These are phyloP conservation scores for Acrocephalus arundinaceus DNA, from an alignment of 2,113 vertebrate genomes.

Conservation along the genomic window DNA sequence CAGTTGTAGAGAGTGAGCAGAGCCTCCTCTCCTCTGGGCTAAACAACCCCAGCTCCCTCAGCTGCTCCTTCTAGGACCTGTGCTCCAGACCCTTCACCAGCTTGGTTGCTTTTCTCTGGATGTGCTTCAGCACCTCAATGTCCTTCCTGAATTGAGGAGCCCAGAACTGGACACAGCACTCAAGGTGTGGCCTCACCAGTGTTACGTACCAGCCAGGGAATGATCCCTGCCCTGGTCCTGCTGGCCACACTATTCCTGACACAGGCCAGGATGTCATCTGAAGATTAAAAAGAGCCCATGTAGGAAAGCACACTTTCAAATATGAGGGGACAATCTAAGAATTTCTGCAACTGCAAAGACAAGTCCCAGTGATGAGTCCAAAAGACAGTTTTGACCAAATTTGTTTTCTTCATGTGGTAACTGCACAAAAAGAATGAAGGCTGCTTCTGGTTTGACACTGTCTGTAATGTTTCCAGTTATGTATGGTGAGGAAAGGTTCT, in stretches of 20 bases:
- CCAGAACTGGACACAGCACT: background rate
- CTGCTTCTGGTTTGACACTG: background rate
- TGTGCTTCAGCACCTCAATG: background rate
- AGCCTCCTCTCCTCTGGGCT: background rate
- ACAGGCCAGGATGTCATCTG: background rate
- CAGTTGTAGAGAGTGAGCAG: background rate
- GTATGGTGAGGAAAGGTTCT: background rate
- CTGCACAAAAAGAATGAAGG: background rate
- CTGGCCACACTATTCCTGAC: background rate
- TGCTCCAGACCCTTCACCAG: background rate
- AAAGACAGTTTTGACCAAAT: background rate
- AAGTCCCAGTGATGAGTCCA: background rate
- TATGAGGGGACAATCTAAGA: background rate
- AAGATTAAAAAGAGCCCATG: background rate
- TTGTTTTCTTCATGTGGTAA: background rate
- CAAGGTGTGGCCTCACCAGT: background rate
- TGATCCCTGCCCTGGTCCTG: background rate
- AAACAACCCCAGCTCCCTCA: background rate
- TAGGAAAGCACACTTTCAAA: background rate
- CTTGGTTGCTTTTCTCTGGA: background rate
- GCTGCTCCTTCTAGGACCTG: background rate
- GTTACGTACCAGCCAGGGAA: rapidly evolving
- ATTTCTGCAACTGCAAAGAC: background rate
- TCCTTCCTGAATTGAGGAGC: background rate
- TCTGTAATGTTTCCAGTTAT: background rate